Base-by-base conservation (phyloP, 35 echinoderm and acorn worm species). In the Nesometra sesokonis region DNA sequence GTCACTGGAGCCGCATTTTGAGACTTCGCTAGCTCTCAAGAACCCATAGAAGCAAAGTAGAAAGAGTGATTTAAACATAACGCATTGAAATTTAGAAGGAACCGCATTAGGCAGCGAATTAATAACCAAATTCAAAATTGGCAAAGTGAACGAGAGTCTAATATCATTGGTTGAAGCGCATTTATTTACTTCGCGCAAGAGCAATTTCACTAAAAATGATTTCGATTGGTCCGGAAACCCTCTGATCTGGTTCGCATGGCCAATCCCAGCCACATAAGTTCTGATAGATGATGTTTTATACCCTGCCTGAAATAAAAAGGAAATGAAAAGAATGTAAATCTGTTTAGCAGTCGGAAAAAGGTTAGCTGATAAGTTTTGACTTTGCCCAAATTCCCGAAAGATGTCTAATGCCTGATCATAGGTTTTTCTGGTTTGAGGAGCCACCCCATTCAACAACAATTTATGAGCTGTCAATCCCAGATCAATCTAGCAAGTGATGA, bases 191-290 rank as follows among this genome's bases (percentile, higher is more conserved):
- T 77, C 85, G 35, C 80, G 33, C 29, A 87, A 37, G 17, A 78
- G 11, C 35, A 35, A n/a, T n/a, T n/a, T n/a, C n/a, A n/a, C n/a
- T 30, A 88, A 29, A 38, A 88, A 80, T 47, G 37, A 35, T 15
- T 81, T 78, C 39, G 77, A 33, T 40, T 77, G 86, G 78, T 88
- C 78, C 30, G 76, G 33, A 34, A 33, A 81, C 32, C 86, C 77
- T 15, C 46, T 30, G 5, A 88, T 17, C 47, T 81, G 79, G 32
- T 88, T 77, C 21, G 29, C 23, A 46, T 32, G 80, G 29, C 86
- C 77, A 13, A 79, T 40, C 31, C 77, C 39, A 19, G 86, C n/a
- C 32, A 88, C 27, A 88, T 88, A 88, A 13, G 77, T 46, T 11
- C 77, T 17, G 37, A 88, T 88, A 37, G 35, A 40, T 3, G 86